These are phyloP conservation scores for Cassiopea andromeda DNA, from an alignment of 30 jellyfish, hydroid and myxozoan species.

Conservation along the genomic window DNA sequence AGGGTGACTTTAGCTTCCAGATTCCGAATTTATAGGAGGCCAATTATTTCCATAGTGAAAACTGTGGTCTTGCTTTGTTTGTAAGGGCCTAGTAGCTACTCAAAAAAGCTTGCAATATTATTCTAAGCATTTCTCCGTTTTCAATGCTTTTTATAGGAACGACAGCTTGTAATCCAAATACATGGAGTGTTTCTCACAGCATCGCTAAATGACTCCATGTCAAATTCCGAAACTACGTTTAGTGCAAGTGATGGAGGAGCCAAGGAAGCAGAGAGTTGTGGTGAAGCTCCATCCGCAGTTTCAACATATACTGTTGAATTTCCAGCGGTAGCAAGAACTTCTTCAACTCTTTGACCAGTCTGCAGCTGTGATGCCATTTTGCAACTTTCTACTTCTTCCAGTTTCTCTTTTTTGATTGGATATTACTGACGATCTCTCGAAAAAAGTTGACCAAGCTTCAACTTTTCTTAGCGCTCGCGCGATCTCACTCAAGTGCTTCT, in stretches of 20 bases:
- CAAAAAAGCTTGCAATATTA: not conserved
- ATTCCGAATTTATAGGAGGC: slow-evolving; percentile 4
- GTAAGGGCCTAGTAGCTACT: not conserved
- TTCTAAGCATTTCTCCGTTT: not conserved
- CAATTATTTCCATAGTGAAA: not conserved
- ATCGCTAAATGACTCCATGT: not conserved
- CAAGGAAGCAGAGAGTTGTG: not conserved
- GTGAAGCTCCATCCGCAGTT: not conserved
- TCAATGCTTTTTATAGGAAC: not conserved
- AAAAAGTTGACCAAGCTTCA: not conserved
- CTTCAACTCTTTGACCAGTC: not conserved
- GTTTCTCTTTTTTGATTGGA: not conserved
- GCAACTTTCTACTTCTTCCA: not conserved
- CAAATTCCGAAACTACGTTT: not conserved
- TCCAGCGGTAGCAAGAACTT: not conserved
- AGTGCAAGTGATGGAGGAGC: not conserved
- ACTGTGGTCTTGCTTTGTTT: not conserved
- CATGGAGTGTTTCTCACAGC: not conserved
- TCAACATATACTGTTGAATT: not conserved
- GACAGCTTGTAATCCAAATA: not conserved
- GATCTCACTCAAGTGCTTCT: not conserved
- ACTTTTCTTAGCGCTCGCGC: not conserved
- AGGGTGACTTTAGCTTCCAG: not conserved
- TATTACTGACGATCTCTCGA: not conserved
- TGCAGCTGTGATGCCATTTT: not conserved